A percentile compares a stretch with the other conserved stretches of the same genome.
phyloP scores from a whole-genome alignment of 2,888 invertebrate species.

The Ectropis crepuscularia region DNA sequence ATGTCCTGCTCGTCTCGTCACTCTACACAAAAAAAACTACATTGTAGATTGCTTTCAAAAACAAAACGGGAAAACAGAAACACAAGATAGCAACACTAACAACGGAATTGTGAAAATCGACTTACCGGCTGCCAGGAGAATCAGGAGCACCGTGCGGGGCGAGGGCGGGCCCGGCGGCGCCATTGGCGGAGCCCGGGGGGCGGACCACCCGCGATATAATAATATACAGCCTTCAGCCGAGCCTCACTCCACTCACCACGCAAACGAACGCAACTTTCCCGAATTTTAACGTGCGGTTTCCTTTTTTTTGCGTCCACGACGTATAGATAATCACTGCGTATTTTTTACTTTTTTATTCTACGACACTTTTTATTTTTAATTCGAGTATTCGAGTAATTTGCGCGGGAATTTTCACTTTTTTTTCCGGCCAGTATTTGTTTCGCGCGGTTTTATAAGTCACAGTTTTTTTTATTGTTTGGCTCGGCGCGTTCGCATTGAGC shows the following conservation, averaged over 20 bases:
- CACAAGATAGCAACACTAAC: slow-evolving; percentile 19
- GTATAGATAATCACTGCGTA: not conserved
- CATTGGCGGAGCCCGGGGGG: slow-evolving; percentile 77
- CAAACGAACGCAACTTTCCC: slow-evolving; percentile 30
- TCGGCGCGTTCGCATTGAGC: slow-evolving; percentile 50
- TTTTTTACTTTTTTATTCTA: not conserved
- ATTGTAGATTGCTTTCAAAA: not conserved
- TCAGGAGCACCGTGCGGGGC: slow-evolving; percentile 62
- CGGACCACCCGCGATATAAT: slow-evolving; percentile 57
- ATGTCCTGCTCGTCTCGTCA: too few relatives aligned
- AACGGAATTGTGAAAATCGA: slow-evolving; percentile 39
- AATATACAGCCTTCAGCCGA: slow-evolving; percentile 42
- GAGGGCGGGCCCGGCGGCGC: slow-evolving; percentile 74
- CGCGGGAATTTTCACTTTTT: not conserved
- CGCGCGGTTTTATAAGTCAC: slow-evolving; percentile 17
- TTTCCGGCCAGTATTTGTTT: slow-evolving; percentile 1
- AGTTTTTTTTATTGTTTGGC: slow-evolving; percentile 14
- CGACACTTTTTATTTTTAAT: slow-evolving; percentile 32
- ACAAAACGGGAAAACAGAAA: slow-evolving; percentile 2
- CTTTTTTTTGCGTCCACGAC: slow-evolving; percentile 19
- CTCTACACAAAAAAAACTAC: too few relatives aligned
- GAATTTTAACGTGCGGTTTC: slow-evolving; percentile 12
- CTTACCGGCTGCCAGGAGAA: slow-evolving; percentile 70
- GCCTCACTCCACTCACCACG: slow-evolving; percentile 42
- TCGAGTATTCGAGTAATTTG: not conserved